These are phyloP conservation scores for Streblospio benedicti DNA, from an alignment of 1,140 invertebrate species.

Conservation along the genomic window DNA sequence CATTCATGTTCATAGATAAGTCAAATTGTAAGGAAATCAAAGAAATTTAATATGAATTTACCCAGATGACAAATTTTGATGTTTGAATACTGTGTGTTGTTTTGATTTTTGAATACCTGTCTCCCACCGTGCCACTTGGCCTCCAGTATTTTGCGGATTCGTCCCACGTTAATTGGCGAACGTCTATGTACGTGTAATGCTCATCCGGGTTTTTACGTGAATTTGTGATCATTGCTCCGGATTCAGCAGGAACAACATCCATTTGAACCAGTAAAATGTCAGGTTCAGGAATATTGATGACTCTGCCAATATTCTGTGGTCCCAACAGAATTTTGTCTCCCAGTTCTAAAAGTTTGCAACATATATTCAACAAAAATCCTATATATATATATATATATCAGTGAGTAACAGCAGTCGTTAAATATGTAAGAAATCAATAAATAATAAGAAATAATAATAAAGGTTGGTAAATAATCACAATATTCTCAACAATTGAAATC, in stretches of 20 bases:
- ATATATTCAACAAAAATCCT: slow-evolving; percentile 6
- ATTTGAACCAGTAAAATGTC: slow-evolving; percentile 38
- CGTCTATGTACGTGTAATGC: slow-evolving; percentile 40
- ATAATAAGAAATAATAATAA: no score
- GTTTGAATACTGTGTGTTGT: no score
- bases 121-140: slow-evolving; percentile 35
- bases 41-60: neutral
- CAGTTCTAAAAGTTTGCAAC: slow-evolving; percentile 25
- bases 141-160: slow-evolving; percentile 31
- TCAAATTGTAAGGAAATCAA: neutral
- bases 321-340: slow-evolving; percentile 34
- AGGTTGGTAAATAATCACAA: no score
- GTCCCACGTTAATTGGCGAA: slow-evolving; percentile 36
- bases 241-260: slow-evolving; percentile 38
- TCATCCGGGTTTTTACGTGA: slow-evolving; percentile 30
- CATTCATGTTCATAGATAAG: neutral
- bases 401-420: no score
- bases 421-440: no score
- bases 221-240: slow-evolving; percentile 35
- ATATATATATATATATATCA: no score
- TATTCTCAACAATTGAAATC: no score
- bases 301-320: slow-evolving; percentile 37
- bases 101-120: slow-evolving; percentile 29
- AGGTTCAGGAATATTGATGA: slow-evolving; percentile 36
- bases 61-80: neutral